phyloP scores from a whole-genome alignment of 2,888 invertebrate species.

The Nephrotoma guestfalica region DNA sequence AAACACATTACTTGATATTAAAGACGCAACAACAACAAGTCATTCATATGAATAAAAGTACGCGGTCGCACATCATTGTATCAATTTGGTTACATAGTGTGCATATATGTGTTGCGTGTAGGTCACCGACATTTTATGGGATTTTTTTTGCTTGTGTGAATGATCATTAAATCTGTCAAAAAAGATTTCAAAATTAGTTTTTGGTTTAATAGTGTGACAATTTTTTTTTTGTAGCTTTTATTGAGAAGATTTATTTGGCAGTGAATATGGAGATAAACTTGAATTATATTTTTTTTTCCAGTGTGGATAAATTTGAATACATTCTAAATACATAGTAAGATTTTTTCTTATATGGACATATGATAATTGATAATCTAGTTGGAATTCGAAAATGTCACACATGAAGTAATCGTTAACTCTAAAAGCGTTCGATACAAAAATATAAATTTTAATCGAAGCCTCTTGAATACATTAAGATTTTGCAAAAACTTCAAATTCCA shows the following conservation, averaged over 20 bases:
- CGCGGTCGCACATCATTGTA: not conserved
- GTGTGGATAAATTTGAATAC: not conserved
- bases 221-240: not conserved
- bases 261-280: not conserved
- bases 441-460: too few relatives aligned
- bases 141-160: not conserved
- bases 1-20: not conserved
- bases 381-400: not conserved
- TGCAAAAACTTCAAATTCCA: too few relatives aligned
- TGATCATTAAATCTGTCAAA: not conserved
- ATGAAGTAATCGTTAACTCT: not conserved
- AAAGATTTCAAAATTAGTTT: not conserved
- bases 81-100: not conserved
- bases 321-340: not conserved
- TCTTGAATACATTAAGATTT: too few relatives aligned
- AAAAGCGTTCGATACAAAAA: not conserved
- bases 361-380: not conserved
- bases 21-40: not conserved
- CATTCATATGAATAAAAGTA: not conserved
- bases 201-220: not conserved
- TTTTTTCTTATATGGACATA: not conserved
- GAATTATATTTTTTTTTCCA: not conserved
- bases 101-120: not conserved
- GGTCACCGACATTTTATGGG: not conserved
- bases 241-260: not conserved